Conservation (phyloP, 2,113 vertebrate genomes). For the Paedocypris sp. region DNA sequence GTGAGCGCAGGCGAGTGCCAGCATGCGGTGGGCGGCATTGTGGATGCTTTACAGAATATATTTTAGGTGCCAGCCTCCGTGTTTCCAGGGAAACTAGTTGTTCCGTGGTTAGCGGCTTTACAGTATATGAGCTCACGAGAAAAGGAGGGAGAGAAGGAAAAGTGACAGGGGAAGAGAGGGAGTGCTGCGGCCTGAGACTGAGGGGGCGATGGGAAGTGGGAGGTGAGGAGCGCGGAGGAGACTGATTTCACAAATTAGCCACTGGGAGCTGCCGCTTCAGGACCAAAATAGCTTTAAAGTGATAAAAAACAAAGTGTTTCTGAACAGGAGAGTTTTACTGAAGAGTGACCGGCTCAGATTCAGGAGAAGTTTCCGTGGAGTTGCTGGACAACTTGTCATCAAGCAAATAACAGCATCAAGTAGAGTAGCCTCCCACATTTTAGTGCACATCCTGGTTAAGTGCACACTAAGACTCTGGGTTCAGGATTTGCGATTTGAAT, state of each 20-base stretch:
- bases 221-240: slow-evolving; percentile 13
- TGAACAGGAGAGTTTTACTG: too few species aligned
- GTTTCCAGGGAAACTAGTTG: slow-evolving; percentile 64
- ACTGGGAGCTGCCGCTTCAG: not conserved
- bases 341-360: too few species aligned
- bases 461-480: too few species aligned
- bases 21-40: slow-evolving; percentile 48
- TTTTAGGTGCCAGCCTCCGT: slow-evolving; percentile 61
- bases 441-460: too few species aligned
- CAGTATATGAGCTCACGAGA: slow-evolving; percentile 44
- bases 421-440: too few species aligned
- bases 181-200: slow-evolving; percentile 3
- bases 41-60: slow-evolving; percentile 59
- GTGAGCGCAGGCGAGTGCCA: slow-evolving; percentile 36
- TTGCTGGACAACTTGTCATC: too few species aligned
- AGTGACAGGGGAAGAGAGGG: not conserved
- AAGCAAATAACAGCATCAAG: too few species aligned
- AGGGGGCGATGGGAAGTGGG: slow-evolving; percentile 1
- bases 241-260: not conserved
- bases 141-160: slow-evolving; percentile 3
- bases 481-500: too few species aligned
- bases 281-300: not conserved
- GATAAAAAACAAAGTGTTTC: not conserved
- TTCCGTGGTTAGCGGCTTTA: slow-evolving; percentile 47
- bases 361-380: too few species aligned